A percentile compares a stretch with the other conserved stretches of the same genome.
These are phyloP conservation scores for Siniperca scherzeri DNA, from an alignment of 2,797 vertebrate species.

Conservation along the genomic window DNA sequence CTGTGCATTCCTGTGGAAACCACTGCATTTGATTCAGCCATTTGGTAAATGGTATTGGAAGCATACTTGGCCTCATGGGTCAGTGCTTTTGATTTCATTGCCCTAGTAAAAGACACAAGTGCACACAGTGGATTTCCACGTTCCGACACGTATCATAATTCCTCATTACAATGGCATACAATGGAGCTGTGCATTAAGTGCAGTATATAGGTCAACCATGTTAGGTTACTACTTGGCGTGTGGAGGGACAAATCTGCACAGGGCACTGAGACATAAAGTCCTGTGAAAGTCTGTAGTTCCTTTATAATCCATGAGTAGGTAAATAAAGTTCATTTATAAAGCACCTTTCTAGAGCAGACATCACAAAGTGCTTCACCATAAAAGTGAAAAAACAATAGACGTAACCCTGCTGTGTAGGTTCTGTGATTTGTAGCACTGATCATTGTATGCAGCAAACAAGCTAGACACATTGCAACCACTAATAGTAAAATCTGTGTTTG, in stretches of 20 bases:
- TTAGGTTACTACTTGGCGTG: constrained; percentile 22
- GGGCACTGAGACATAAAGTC: background rate
- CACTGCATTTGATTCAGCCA: constrained; percentile 48
- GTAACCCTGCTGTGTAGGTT: constrained; percentile 8
- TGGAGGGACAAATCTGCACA: background rate
- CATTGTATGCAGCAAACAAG: constrained; percentile 27
- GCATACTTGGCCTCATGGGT: constrained; percentile 64
- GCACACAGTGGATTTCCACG: constrained; percentile 59
- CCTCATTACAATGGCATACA: constrained; percentile 62
- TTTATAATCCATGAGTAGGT: background rate
- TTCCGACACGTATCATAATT: constrained; percentile 46
- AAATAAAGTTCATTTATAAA: constrained; percentile 21
- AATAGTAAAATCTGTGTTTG: constrained; percentile 48
- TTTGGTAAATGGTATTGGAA: constrained; percentile 62
- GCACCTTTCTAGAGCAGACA: background rate
- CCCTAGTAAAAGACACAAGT: constrained; percentile 65
- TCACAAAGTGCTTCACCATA: constrained; percentile 18
- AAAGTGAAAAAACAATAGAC: constrained; percentile 9
- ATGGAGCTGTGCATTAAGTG: constrained; percentile 36
- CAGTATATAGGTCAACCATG: constrained; percentile 62
- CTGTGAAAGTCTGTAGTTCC: background rate
- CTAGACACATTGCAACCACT: constrained; percentile 36
- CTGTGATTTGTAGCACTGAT: constrained; percentile 25
- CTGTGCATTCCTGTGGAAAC: constrained; percentile 39
- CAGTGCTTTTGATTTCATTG: constrained; percentile 72